Evolutionary conservation across 1,140 invertebrate species (phyloP), one percentile per base, ranked within the genome.

Genomic region (Andricus grossulariae): DNA sequence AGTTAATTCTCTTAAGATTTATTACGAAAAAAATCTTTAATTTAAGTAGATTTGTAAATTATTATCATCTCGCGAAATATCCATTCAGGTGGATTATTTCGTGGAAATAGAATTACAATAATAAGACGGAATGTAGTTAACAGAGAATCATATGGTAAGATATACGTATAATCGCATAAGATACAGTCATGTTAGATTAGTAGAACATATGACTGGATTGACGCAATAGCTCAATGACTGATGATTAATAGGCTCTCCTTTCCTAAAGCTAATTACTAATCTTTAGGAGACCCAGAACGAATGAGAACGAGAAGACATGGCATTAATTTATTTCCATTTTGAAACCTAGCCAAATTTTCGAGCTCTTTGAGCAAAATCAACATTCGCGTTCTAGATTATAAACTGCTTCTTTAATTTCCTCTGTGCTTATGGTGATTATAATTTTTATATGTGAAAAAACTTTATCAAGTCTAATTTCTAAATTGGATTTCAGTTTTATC

Each of bases 251-350:
- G 60, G 15, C 32, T 66, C 60, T 66, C 15, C 25, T 66, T 39
- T 66, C 32, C 60, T 7, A 5, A 66, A 66, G 25, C 60, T 39
- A 66, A 66, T 66, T 39, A 66, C 60, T 39, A 16, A 66, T 66
- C 60, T 39, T 66, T 39, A 66, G 60, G 25, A 66, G 60, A 45
- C n/a, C 32, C 60, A 66, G 60, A 66, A 66, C 60, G 25, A 66
- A 66, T 32, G 13, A 39, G 25, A 39, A 66, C 25, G 32, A 66
- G 39, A 66, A 39, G 25, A 13, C 60, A 66, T 66, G 60, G 39
- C 60, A 66, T 66, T 39, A 66, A 66, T 66, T 66, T 7, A 39
- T 66, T 66, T 66, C 39, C 39, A 45, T 15, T n/a, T 39, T 66
- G 60, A 66, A 12, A 16, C 25, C 32, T 16, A 32, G 60, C 60